Percentiles rank a stretch among this genome's conserved stretches.
Evolutionary conservation across 2,797 vertebrate genomes (phyloP).

Genomic region (Eulemur coronatus): DNA sequence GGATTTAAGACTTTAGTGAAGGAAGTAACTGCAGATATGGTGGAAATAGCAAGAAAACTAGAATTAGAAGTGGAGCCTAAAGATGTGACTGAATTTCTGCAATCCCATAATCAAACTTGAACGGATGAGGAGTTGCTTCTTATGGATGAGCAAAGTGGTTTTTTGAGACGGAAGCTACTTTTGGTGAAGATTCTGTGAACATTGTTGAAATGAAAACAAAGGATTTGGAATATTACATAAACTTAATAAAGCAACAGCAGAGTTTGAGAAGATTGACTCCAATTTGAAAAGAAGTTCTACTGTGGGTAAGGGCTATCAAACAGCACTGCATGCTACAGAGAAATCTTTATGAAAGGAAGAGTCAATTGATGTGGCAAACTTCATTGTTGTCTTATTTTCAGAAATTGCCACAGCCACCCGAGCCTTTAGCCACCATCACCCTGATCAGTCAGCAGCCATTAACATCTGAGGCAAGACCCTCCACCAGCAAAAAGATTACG

Average conservation of each 20-base stretch:
- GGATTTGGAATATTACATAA: background rate
- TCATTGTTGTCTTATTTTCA: background rate
- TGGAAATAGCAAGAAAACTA: background rate
- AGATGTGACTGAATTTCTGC: background rate
- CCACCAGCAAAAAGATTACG: background rate
- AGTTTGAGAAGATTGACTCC: background rate
- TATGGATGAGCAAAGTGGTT: background rate
- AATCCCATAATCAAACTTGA: background rate
- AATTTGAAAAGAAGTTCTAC: background rate
- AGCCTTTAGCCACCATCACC: background rate
- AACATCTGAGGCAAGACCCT: background rate
- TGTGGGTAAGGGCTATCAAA: background rate
- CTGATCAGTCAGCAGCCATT: background rate
- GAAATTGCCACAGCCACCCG: background rate
- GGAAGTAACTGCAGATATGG: background rate
- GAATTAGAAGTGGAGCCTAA: background rate
- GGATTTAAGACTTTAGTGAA: background rate
- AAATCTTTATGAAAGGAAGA: background rate
- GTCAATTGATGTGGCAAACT: background rate
- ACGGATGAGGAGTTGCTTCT: background rate
- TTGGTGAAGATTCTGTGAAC: background rate
- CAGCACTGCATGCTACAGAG: background rate
- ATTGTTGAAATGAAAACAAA: background rate
- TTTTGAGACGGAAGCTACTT: background rate
- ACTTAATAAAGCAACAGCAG: background rate